Conservation (phyloP, 2,797 vertebrate species). For the Iguana delicatissima region DNA sequence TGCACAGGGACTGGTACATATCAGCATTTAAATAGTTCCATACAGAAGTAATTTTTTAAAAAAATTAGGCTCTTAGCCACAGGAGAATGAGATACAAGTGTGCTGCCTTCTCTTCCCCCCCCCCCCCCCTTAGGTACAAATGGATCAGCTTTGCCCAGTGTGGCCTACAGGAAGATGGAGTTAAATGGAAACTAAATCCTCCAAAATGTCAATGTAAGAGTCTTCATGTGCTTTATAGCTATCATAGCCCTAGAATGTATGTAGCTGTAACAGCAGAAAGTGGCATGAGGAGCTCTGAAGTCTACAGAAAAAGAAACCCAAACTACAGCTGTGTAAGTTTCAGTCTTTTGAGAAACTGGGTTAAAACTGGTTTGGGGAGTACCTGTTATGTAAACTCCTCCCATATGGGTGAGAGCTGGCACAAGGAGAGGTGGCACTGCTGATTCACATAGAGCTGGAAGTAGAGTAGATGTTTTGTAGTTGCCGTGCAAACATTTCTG, state of each 20-base stretch:
- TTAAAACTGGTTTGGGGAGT: not conserved
- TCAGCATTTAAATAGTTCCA: not conserved
- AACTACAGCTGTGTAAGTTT: not conserved
- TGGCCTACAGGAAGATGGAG: rapidly evolving
- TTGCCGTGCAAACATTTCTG: too few species aligned
- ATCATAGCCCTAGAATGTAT: not conserved
- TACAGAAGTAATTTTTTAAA: not conserved
- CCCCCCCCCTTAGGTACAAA: slow-evolving; percentile 46
- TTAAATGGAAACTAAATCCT: slow-evolving; percentile 39
- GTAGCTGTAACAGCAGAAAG: not conserved
- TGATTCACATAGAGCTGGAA: too few species aligned
- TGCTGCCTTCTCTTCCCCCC: not conserved
- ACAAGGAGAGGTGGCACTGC: not conserved
- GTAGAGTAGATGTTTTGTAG: too few species aligned
- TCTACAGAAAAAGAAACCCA: not conserved
- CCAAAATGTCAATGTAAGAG: slow-evolving; percentile 65
- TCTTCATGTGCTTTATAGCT: not conserved
- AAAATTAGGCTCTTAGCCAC: not conserved
- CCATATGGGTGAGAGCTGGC: too few species aligned
- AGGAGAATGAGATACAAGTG: not conserved
- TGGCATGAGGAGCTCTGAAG: not conserved
- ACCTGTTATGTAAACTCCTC: not conserved
- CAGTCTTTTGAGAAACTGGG: not conserved
- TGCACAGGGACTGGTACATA: not conserved
- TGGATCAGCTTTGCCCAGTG: slow-evolving; percentile 42